Evolutionary conservation across 1,140 invertebrate species (phyloP), one percentile per base, ranked within the genome.

Genomic region (Drosophila kikkawai): DNA sequence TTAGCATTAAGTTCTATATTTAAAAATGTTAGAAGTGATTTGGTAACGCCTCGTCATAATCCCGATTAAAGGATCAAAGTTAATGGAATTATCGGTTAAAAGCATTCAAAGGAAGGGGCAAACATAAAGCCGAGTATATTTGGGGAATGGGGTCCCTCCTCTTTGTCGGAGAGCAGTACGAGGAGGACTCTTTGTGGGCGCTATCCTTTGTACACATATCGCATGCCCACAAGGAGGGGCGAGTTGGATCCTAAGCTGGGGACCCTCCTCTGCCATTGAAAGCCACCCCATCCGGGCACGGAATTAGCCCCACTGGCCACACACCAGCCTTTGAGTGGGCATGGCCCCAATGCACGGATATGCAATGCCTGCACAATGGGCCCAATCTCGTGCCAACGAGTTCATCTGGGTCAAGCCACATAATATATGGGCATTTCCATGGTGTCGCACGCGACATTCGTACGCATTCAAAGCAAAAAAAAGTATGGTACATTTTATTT

Each of bases 281-380:
- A 69, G 63, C 75, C 83, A 90, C 85, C 81, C 84, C 81, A 79
- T 81, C 81, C 57, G 56, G 48, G 74, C 66, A 85, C 79, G 78
- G 83, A 90, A 90, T 90, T 90, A 90, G 85, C 85, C 75, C 44
- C 70, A 74, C 86, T 90, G 81, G 82, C 82, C 85, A 90, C 64
- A 78, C 45, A 71, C 67, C 57, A 79, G 70, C 81, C 69, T 84
- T 88, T 78, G 74, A 90, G 78, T 75, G 78, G 65, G 71, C 67
- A 68, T 76, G 82, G 74, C 78, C 77, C 81, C 84, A 81, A 81
- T 88, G 80, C 53, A 59, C 64, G 58, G 48, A 67, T 79, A 66
- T 58, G 45, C 63, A 45, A 13, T 37, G 36, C 29, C 47, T 70
- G 65, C 37, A 73, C 69, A 51, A 70, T 73, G 69, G 48, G 39